A percentile compares a stretch with the other conserved stretches of the same genome.
Evolutionary conservation across 2,888 invertebrate genomes (phyloP).

Genomic region (Operophtera brumata): DNA sequence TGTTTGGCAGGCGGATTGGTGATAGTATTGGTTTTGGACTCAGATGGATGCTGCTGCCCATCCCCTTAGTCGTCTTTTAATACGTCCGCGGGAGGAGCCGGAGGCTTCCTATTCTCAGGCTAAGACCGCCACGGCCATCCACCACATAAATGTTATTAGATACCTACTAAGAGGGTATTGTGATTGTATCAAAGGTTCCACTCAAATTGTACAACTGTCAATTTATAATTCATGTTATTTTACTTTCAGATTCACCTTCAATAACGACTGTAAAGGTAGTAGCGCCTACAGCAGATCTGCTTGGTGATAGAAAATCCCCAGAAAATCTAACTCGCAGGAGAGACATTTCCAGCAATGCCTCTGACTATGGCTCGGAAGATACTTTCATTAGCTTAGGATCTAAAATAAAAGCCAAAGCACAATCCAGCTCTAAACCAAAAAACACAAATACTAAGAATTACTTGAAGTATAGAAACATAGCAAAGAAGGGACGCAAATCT

Average conservation of each 20-base stretch:
- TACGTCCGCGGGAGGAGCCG: no score
- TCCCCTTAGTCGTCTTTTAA: no score
- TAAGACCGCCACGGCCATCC: no score
- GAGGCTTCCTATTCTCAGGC: no score
- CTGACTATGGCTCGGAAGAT: slow-evolving; percentile 75
- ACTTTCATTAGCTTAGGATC: slow-evolving; percentile 75
- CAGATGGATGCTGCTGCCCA: no score
- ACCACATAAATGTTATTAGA: no score
- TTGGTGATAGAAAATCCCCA: slow-evolving; percentile 47
- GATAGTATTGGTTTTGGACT: no score
- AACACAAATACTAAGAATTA: slow-evolving; percentile 55
- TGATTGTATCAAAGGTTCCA: no score
- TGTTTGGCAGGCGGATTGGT: no score
- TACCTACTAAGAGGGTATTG: no score
- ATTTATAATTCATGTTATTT: background rate
- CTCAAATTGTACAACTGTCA: no score
- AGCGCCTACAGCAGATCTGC: slow-evolving; percentile 65
- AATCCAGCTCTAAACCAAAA: slow-evolving; percentile 58
- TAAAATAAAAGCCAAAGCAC: slow-evolving; percentile 77
- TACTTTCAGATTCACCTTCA: slow-evolving; percentile 53
- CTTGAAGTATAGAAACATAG: slow-evolving; percentile 61
- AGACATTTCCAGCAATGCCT: slow-evolving; percentile 67
- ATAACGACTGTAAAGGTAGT: slow-evolving; percentile 57
- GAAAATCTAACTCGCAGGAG: slow-evolving; percentile 40
- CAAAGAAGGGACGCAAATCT: slow-evolving; percentile 54